Conservation (phyloP, 2,797 vertebrate genomes). For the Coilia nasus region DNA sequence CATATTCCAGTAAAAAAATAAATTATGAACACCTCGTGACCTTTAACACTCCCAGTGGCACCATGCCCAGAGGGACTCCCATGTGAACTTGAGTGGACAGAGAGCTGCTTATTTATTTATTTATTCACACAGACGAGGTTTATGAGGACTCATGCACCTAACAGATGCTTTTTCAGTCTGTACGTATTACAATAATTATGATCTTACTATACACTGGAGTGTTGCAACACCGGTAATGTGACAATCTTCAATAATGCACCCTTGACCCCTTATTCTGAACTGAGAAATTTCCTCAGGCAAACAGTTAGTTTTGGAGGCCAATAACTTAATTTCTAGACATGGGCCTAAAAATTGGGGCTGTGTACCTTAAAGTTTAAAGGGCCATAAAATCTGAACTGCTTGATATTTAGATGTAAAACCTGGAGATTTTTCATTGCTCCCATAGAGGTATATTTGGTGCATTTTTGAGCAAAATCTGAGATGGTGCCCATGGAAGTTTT, state of each 20-base stretch:
- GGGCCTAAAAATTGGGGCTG: no score
- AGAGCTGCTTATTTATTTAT: no score
- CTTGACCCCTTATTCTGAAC: not conserved
- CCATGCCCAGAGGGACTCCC: slow-evolving; percentile 55
- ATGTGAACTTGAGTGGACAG: slow-evolving; percentile 58
- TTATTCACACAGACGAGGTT: not conserved
- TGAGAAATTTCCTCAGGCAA: not conserved
- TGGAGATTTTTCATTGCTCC: no score
- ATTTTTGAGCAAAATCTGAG: no score
- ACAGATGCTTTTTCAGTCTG: not conserved
- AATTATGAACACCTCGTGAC: slow-evolving; percentile 66
- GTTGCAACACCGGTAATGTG: not conserved
- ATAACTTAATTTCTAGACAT: no score
- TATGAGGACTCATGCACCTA: not conserved
- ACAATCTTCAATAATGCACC: slow-evolving; percentile 4
- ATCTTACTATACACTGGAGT: not conserved
- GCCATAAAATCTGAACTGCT: no score
- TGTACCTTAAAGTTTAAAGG: no score
- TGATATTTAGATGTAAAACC: no score
- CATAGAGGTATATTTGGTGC: no score
- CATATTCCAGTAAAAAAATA: slow-evolving; percentile 53
- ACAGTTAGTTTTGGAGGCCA: no score
- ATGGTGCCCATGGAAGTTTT: no score
- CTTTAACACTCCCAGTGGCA: slow-evolving; percentile 58
- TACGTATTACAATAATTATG: not conserved